A percentile compares a stretch with the other conserved stretches of the same genome.
These are phyloP conservation scores for Forbesichthys papilliferus DNA, from an alignment of 2,113 vertebrate genomes.

Conservation along the genomic window DNA sequence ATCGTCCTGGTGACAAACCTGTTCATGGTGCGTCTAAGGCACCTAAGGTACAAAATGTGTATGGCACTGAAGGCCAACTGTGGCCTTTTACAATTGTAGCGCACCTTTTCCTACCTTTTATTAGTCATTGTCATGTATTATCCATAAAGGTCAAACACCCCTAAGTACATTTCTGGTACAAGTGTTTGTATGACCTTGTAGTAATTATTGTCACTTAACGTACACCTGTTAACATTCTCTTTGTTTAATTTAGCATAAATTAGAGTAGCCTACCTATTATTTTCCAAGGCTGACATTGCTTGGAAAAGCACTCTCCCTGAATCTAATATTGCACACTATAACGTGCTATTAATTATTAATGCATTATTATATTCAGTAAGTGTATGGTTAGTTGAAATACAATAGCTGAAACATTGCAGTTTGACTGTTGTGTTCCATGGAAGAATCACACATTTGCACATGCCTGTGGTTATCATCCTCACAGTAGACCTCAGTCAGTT, in stretches of 20 bases:
- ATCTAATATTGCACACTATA: constrained; percentile 21
- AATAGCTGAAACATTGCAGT: not conserved
- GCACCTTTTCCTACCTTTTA: too few relatives aligned
- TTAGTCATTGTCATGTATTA: too few relatives aligned
- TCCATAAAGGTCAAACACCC: too few relatives aligned
- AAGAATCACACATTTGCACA: not conserved
- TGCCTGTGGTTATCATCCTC: not conserved
- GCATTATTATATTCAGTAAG: not conserved
- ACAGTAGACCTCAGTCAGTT: not conserved
- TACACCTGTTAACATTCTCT: too few relatives aligned
- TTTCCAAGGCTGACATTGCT: constrained; percentile 28
- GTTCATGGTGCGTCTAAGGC: not conserved
- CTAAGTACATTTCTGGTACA: too few relatives aligned
- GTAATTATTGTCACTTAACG: too few relatives aligned
- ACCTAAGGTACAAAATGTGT: too few relatives aligned
- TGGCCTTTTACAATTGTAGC: too few relatives aligned
- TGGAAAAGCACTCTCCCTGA: constrained; percentile 31
- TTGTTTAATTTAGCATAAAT: not conserved
- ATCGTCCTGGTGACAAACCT: not conserved
- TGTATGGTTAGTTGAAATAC: not conserved
- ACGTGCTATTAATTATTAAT: too few relatives aligned
- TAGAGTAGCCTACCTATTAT: constrained; percentile 2
- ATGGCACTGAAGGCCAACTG: too few relatives aligned
- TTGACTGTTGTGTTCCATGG: not conserved
- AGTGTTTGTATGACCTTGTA: too few relatives aligned